phyloP scores from a whole-genome alignment of 2,888 invertebrate genomes.

The Ormyrus thymus region DNA sequence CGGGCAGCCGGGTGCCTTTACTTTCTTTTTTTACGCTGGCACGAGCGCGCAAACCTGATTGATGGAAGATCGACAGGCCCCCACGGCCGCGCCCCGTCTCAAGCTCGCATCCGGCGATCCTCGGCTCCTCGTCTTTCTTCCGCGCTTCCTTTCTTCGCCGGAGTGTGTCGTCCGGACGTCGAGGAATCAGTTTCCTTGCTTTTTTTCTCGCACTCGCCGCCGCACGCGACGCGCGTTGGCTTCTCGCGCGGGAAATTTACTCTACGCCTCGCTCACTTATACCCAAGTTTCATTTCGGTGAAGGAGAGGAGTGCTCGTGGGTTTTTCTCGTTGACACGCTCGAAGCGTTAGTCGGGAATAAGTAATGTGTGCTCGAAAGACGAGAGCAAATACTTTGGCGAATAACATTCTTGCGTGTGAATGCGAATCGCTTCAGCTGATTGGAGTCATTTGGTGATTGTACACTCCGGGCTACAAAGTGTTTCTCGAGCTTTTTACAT shows the following conservation, averaged over 20 bases:
- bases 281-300: slow-evolving; percentile 38
- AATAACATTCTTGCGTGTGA: no score
- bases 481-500: no score
- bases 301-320: not conserved
- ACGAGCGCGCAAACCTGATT: slow-evolving; percentile 37
- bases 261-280: not conserved
- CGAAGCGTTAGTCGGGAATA: not conserved
- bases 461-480: not conserved
- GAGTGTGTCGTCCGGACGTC: not conserved
- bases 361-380: not conserved
- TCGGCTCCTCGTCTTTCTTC: slow-evolving; percentile 28
- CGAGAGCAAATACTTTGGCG: not conserved
- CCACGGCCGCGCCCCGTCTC: slow-evolving; percentile 18
- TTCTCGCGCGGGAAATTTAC: slow-evolving; percentile 9
- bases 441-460: no score
- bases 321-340: no score
- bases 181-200: slow-evolving; percentile 5
- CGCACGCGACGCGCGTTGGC: not conserved
- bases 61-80: slow-evolving; percentile 49
- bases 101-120: slow-evolving; percentile 17
- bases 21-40: no score
- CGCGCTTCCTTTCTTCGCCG: not conserved
- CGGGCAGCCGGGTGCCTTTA: not conserved
- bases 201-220: slow-evolving; percentile 24
- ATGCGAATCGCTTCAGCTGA: no score